These are phyloP conservation scores for Neotoxoptera formosana DNA, from an alignment of 1,140 invertebrate species.

Conservation along the genomic window DNA sequence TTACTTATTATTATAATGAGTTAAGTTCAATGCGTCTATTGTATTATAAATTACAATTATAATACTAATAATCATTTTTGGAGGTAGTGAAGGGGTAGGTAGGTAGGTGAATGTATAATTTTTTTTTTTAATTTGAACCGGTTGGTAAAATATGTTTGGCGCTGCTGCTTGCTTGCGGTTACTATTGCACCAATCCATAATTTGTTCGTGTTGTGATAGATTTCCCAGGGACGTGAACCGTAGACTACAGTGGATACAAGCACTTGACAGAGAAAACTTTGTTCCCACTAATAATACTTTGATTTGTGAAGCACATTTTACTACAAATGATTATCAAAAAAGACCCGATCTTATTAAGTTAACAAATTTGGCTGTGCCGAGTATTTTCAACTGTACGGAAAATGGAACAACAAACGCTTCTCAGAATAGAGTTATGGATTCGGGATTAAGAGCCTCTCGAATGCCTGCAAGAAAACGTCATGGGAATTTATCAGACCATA, in stretches of 20 bases:
- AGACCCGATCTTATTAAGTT: slow-evolving; percentile 20
- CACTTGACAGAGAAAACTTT: slow-evolving; percentile 11
- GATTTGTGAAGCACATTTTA: slow-evolving; percentile 14
- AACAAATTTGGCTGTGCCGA: slow-evolving; percentile 4
- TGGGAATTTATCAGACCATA: slow-evolving; percentile 19
- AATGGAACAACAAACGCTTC: background rate
- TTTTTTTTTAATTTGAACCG: background rate
- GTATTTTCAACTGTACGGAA: background rate
- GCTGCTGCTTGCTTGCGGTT: background rate
- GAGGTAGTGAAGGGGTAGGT: too few species aligned
- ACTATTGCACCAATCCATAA: background rate
- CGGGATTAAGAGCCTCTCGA: background rate
- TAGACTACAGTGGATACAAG: background rate
- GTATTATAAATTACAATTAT: background rate
- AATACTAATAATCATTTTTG: too few species aligned
- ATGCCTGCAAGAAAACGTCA: background rate
- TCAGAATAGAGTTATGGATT: background rate
- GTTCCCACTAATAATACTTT: slow-evolving; percentile 6
- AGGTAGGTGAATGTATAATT: background rate
- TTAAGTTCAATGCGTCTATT: background rate
- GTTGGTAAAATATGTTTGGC: background rate
- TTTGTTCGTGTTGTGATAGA: background rate
- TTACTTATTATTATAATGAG: background rate
- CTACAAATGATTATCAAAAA: slow-evolving; percentile 27
- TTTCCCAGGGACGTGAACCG: background rate